These are phyloP conservation scores for Conus ventricosus DNA, from an alignment of 1,140 invertebrate species.

Conservation along the genomic window DNA sequence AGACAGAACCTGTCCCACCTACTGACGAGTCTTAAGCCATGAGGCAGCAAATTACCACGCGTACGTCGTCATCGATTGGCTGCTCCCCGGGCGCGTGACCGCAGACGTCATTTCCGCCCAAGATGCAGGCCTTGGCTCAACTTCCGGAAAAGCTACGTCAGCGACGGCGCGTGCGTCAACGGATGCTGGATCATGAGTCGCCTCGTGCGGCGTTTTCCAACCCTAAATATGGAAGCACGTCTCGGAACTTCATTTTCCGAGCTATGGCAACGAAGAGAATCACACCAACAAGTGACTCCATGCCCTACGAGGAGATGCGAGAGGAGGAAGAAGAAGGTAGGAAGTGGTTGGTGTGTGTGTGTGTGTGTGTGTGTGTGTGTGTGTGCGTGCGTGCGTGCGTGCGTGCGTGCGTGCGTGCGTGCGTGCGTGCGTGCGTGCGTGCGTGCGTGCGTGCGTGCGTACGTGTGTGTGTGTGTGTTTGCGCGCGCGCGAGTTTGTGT, in stretches of 20 bases:
- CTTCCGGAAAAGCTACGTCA: slow-evolving; percentile 36
- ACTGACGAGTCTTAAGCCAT: not conserved
- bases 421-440: no score
- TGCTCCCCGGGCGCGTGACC: not conserved
- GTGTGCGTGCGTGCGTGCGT: no score
- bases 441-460: no score
- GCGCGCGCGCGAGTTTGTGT: no score
- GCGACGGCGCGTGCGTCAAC: slow-evolving; percentile 24
- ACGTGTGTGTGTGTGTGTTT: no score
- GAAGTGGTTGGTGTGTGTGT: not conserved
- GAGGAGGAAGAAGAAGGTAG: slow-evolving; percentile 7
- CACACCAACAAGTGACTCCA: not conserved
- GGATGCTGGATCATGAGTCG: slow-evolving; percentile 33
- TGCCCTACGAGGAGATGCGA: not conserved
- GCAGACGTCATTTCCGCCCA: slow-evolving; percentile 13
- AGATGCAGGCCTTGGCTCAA: slow-evolving; percentile 37
- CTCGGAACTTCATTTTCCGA: slow-evolving; percentile 34
- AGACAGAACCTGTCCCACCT: not conserved
- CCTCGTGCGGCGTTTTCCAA: slow-evolving; percentile 35
- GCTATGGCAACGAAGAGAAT: slow-evolving; percentile 25
- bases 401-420: no score
- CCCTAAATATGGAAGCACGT: slow-evolving; percentile 41
- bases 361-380: no score
- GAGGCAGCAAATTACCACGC: not conserved
- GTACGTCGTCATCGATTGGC: not conserved